Conservation (phyloP, 1,140 invertebrate species). For the Lucilia cuprina region DNA sequence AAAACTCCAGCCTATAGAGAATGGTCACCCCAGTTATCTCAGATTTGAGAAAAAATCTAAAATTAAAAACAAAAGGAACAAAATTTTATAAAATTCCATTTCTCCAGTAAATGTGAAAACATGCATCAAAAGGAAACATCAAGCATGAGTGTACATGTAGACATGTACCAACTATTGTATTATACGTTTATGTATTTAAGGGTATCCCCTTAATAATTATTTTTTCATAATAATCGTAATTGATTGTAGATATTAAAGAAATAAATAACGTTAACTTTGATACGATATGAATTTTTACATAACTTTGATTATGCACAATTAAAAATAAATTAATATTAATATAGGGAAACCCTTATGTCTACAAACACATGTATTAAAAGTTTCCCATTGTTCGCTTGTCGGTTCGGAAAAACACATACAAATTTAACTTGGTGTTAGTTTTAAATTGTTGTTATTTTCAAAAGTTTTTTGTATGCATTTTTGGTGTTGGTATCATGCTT, state of each 20-base stretch:
- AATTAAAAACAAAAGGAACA: neutral
- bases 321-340: neutral
- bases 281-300: too few species aligned
- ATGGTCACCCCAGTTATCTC: neutral
- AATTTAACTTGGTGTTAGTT: neutral
- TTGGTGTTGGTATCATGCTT: neutral
- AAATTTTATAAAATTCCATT: neutral
- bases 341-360: neutral
- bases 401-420: neutral
- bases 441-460: constrained; percentile 6
- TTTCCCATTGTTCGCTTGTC: neutral
- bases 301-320: too few species aligned
- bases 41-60: neutral
- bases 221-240: too few species aligned
- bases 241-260: too few species aligned
- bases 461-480: neutral
- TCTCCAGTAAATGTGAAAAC: neutral
- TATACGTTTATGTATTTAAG: neutral
- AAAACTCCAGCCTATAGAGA: too few species aligned
- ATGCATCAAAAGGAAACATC: constrained; percentile 12
- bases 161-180: neutral
- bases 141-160: neutral
- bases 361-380: neutral
- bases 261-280: too few species aligned
- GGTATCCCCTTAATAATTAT: neutral